These are phyloP conservation scores for Ormia ochracea DNA, from an alignment of 2,888 invertebrate genomes.

Conservation along the genomic window DNA sequence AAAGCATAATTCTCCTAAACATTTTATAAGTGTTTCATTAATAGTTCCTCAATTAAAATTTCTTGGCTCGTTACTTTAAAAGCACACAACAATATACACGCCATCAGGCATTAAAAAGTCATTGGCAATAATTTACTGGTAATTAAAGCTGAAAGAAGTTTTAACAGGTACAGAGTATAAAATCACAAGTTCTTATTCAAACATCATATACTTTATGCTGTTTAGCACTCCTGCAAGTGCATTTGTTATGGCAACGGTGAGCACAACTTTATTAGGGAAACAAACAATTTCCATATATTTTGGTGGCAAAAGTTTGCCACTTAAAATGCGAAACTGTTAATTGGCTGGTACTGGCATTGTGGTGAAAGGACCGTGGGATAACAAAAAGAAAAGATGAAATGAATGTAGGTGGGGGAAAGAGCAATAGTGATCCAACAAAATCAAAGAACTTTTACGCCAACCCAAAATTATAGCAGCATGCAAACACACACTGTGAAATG, in stretches of 20 bases:
- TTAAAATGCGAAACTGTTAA: conserved; percentile 52
- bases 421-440: conserved; percentile 12
- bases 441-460: not conserved
- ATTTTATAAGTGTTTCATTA: not conserved
- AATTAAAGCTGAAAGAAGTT: conserved; percentile 53
- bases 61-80: not conserved
- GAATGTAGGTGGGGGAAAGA: not conserved
- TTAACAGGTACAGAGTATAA: conserved; percentile 35
- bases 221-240: not conserved
- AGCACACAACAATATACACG: conserved; percentile 30
- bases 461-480: not conserved
- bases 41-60: conserved; percentile 4
- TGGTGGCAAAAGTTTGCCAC: conserved; percentile 35
- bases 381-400: not conserved
- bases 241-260: conserved; percentile 2
- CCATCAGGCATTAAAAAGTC: conserved; percentile 55
- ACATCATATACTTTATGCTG: not conserved
- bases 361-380: not conserved
- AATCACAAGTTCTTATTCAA: not conserved
- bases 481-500: not conserved
- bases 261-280: conserved; percentile 27
- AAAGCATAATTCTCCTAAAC: not conserved
- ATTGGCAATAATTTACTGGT: conserved; percentile 58
- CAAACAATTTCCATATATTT: conserved; percentile 28
- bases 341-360: conserved; percentile 24